Evolutionary conservation across 2,888 invertebrate species (phyloP), one percentile per base, ranked within the genome.

Genomic region (Cerceris rybyensis): DNA sequence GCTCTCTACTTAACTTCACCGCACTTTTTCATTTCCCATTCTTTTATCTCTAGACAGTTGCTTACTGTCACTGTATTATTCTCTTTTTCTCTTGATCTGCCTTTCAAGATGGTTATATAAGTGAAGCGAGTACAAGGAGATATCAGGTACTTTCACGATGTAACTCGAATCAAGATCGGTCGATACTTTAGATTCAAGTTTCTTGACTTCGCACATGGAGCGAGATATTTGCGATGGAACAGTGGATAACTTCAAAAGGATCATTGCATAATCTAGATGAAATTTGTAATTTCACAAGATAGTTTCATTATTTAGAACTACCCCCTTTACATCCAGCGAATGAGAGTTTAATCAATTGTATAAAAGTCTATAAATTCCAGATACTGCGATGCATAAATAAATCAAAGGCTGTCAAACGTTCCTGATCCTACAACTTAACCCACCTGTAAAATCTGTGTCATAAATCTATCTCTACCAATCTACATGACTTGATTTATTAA

Each of bases 101-200:
- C 60, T 17, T 28, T 61, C 41, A 6, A 17, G 7, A 13, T 42
- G 17, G 41, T 50, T 46, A 55, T 67, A 73, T 67, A 75, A 80
- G 67, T 46, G 75, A 64, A 17, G 43, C 43, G 42, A 65, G 71
- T 57, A 64, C 14, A 49, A 16, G 41, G 46, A 6, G 46, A 46
- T 8, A 6, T n/a, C 9, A 11, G 46, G n/a, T 6, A n/a, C 13
- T 11, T 54, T 73, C 61, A 66, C 61, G 6, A 58, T 43, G 41
- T 60, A 65, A 72, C 2, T 4, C 28, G 28, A 69, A 71, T 68
- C 43, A 9, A 46, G 1, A 16, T 16, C 17, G 17, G 49, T 70
- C 64, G 16, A 75, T 65, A 52, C 42, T 14, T 41, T 46, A 8
- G 13, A 57, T 66, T 76, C 66, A 79, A 76, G 54, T 70, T 72